A percentile compares a stretch with the other conserved stretches of the same genome.
These are phyloP conservation scores for Sebastes schlegelii DNA, from an alignment of 2,113 vertebrate genomes.

Conservation along the genomic window DNA sequence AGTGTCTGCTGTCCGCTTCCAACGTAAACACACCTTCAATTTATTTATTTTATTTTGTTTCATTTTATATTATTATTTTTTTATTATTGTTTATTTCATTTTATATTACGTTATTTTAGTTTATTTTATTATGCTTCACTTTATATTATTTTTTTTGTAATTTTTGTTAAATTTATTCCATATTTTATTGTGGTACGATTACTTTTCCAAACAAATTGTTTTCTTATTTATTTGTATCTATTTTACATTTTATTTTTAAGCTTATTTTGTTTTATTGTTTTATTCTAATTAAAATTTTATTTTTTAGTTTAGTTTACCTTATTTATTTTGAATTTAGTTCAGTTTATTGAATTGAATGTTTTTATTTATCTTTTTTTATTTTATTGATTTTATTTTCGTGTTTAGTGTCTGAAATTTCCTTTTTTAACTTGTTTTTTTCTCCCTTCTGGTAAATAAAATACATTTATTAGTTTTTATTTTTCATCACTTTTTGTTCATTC, in stretches of 20 bases:
- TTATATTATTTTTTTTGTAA: neutral
- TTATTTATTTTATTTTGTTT: neutral
- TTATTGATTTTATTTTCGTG: neutral
- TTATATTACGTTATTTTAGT: neutral
- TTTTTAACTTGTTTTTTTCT: neutral
- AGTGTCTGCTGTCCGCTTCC: slow-evolving; percentile 92
- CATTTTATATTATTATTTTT: neutral
- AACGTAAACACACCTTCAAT: slow-evolving; percentile 83
- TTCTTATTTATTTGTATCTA: too few relatives aligned
- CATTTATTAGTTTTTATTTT: neutral
- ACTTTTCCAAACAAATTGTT: too few relatives aligned
- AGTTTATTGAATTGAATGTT: neutral
- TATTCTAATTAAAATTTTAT: neutral
- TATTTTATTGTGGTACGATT: too few relatives aligned
- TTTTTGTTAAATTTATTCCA: neutral
- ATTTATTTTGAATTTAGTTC: neutral
- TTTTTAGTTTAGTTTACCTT: neutral
- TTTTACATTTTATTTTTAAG: neutral
- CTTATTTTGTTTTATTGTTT: too few relatives aligned
- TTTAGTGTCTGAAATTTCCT: neutral
- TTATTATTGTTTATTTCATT: neutral
- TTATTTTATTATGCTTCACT: neutral
- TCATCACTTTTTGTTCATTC: neutral
- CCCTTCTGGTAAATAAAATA: too few relatives aligned
- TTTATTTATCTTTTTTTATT: neutral